phyloP scores from a whole-genome alignment of 2,113 vertebrate species.

The Mesembrinibis cayennensis region DNA sequence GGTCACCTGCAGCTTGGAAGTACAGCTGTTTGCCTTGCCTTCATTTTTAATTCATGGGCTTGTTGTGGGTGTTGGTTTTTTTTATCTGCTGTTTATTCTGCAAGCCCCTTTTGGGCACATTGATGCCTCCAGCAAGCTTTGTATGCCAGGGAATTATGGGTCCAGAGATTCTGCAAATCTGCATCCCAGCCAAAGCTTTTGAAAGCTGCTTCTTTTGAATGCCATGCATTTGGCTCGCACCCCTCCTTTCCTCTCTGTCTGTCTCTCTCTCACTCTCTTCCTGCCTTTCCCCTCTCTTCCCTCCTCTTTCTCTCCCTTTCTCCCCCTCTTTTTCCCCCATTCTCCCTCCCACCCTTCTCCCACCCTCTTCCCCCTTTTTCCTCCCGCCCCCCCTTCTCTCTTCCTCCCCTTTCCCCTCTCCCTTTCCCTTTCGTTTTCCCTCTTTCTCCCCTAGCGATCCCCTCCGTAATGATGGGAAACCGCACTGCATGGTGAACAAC shows the following conservation, averaged over 20 bases:
- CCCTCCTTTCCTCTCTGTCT: conserved; percentile 27
- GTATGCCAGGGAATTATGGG: conserved; percentile 67
- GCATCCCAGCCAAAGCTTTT: conserved; percentile 68
- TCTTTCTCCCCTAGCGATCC: neutral
- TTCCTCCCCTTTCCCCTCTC: neutral
- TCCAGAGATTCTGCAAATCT: conserved; percentile 65
- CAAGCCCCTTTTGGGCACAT: conserved; percentile 57
- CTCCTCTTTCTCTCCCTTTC: neutral
- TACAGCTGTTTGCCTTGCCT: conserved; percentile 41
- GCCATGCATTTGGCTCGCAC: conserved; percentile 44
- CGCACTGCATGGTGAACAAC: neutral
- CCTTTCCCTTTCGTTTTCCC: neutral
- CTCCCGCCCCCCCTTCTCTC: neutral
- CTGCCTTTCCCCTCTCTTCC: neutral
- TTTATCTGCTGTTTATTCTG: conserved; percentile 62
- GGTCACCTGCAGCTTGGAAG: conserved; percentile 47
- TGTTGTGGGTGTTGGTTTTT: conserved; percentile 55
- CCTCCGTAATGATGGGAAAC: neutral
- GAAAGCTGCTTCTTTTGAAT: conserved; percentile 68
- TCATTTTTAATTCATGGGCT: conserved; percentile 62
- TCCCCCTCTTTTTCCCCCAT: neutral
- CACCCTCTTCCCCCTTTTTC: neutral
- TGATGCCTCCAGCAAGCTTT: conserved; percentile 65
- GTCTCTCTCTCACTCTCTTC: neutral
- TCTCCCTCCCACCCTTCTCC: no score